A percentile compares a stretch with the other conserved stretches of the same genome.
phyloP scores from a whole-genome alignment of 2,113 vertebrate species.

The Capreolus pygargus region DNA sequence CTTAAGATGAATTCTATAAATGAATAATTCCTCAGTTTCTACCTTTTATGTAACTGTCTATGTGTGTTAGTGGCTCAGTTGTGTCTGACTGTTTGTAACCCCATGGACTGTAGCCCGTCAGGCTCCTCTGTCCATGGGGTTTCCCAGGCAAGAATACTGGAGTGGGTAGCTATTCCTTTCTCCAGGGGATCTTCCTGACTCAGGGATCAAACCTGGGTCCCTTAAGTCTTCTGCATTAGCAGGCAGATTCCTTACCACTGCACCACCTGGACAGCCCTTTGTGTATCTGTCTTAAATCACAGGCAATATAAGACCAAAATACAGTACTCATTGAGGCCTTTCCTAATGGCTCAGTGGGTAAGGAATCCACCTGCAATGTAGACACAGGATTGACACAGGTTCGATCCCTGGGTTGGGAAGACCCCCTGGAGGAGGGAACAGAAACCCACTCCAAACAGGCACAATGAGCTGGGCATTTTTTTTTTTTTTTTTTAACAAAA shows the following conservation, averaged over 20 bases:
- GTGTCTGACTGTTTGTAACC: background rate
- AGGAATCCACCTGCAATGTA: background rate
- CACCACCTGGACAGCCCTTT: background rate
- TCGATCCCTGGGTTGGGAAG: background rate
- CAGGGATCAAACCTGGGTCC: background rate
- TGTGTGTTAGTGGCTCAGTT: background rate
- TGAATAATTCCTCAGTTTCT: background rate
- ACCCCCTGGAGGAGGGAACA: background rate
- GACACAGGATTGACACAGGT: background rate
- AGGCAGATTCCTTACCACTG: background rate
- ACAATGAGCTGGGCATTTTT: background rate
- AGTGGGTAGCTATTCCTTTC: background rate
- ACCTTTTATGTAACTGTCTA: background rate
- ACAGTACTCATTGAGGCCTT: background rate
- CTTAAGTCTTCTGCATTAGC: background rate
- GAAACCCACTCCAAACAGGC: background rate
- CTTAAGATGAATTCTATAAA: background rate
- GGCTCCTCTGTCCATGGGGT: background rate
- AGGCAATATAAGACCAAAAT: background rate
- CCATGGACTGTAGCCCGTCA: background rate
- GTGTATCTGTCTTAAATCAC: background rate
- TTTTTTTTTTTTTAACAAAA: background rate
- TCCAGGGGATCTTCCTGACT: background rate
- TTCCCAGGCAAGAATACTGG: background rate
- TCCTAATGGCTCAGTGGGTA: background rate